Evolutionary conservation across 2,888 invertebrate genomes (phyloP).

Genomic region (Allygus modestus): DNA sequence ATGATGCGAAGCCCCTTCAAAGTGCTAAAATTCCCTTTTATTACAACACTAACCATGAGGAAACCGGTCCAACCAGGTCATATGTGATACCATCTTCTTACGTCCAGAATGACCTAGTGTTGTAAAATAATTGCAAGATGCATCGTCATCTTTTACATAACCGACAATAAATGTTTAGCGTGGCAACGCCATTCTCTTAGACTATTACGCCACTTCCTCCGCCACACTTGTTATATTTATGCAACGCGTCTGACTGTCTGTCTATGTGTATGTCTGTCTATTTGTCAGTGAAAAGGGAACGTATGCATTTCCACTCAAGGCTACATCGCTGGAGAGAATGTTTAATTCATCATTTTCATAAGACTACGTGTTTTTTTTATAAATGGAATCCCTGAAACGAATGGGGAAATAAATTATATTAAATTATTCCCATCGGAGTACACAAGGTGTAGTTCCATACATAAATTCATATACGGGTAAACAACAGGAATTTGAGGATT

Average conservation of each 20-base stretch:
- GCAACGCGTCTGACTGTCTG: constrained; percentile 6
- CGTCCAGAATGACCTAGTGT: neutral
- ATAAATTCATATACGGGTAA: no score
- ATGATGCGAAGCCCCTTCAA: no score
- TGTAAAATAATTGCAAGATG: constrained; percentile 12
- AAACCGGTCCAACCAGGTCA: neutral
- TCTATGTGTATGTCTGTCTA: neutral
- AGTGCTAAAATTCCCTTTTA: no score
- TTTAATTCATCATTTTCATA: no score
- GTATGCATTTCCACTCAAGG: neutral
- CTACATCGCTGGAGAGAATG: no score
- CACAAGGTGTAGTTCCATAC: no score
- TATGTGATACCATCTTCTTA: neutral
- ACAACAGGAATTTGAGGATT: no score
- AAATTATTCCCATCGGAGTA: no score
- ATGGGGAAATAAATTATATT: no score
- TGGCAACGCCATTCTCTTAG: constrained; percentile 28
- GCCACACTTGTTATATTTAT: constrained; percentile 40
- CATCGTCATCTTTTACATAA: constrained; percentile 21
- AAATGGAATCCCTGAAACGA: no score
- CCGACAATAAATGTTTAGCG: constrained; percentile 11
- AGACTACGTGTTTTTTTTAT: no score
- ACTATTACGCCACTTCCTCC: neutral
- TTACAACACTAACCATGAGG: neutral
- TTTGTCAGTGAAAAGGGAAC: neutral